Evolutionary conservation across 92 coral and sea anemone genomes (phyloP), one percentile per base, ranked within the genome.

Genomic region (Scolanthus callimorphus): DNA sequence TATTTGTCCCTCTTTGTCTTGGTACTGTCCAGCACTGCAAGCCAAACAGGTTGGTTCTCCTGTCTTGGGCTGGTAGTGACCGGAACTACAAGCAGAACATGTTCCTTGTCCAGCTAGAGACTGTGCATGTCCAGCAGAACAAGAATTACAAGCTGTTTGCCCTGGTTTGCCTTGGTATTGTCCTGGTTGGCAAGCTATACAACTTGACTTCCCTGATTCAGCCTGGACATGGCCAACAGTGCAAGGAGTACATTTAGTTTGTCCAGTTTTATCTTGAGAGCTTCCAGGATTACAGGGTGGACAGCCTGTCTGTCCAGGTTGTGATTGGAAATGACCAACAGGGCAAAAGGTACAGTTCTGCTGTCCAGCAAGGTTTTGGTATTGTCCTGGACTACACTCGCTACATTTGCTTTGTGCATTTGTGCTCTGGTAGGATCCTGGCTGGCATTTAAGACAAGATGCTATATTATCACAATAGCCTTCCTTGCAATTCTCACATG

Each of bases 401-500:
- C 51, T 2, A 56, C 97, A 90, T 15, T 53, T 41, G 1, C 45
- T 11, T 55, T 67, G 55, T 17, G 76, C 84, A 17, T 20, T 23
- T 4, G 51, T 37, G 23, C 24, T 49, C 39, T 76, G 83, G 37
- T 59, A 76, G 8, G 47, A 25, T 2, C 83, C 83, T 3, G 46
- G 29, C 0, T 29, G 20, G 37, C 83, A 76, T 15, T 56, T 28
- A 9, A 12, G 62, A 25, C 96, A 88, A 24, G 73, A 58, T 19
- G 54, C 46, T 0, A 51, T 52, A 0, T 27, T 17, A 2, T 64
- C 29, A 31, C 97, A 91, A 64, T 61, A 81, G 20, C 97, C 97
- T 11, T 57, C 41, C 25, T 57, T 49, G 51, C 97, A 91, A 20
- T 21, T 23, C 51, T 45, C 64, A 39, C 97, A 91, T 10, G 37